Conservation (phyloP, 1,140 invertebrate genomes). For the Drosophila subobscura region DNA sequence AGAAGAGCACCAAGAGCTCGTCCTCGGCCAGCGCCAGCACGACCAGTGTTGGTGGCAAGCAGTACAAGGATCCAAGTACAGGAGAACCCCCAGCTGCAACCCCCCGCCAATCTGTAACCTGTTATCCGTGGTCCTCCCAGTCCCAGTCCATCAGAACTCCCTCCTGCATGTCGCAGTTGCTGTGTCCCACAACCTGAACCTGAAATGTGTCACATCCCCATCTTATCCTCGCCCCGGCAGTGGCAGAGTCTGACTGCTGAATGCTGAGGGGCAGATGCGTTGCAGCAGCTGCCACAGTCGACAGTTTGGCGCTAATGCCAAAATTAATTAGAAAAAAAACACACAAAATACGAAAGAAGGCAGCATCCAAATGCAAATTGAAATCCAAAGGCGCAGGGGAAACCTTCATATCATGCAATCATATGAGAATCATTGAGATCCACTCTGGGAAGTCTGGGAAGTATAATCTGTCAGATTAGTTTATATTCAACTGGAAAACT, state of each 20-base stretch:
- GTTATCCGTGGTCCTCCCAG: not conserved
- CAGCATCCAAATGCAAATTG: too few relatives aligned
- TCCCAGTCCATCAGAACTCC: not conserved
- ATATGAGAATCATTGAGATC: too few relatives aligned
- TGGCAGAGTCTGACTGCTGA: too few relatives aligned
- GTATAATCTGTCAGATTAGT: too few relatives aligned
- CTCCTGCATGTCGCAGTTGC: too few relatives aligned
- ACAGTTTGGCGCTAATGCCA: slow-evolving; percentile 71
- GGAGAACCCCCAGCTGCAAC: not conserved
- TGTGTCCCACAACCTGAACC: too few relatives aligned
- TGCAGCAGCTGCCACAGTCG: slow-evolving; percentile 44
- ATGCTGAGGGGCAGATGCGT: slow-evolving; percentile 25
- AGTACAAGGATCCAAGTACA: slow-evolving; percentile 83
- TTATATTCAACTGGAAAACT: too few relatives aligned
- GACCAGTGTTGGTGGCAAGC: slow-evolving; percentile 50
- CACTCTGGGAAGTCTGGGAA: too few relatives aligned
- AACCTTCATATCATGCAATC: slow-evolving; percentile 2
- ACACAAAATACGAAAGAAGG: slow-evolving; percentile 32
- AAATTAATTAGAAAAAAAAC: slow-evolving; percentile 67
- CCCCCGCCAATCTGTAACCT: not conserved
- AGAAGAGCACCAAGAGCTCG: slow-evolving; percentile 58
- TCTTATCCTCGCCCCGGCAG: too few relatives aligned
- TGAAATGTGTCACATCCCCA: too few relatives aligned
- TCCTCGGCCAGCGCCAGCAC: slow-evolving; percentile 40
- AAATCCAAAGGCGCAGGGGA: too few relatives aligned